Evolutionary conservation across 2,797 vertebrate species (phyloP).

Genomic region (Rhadinocentrus ornatus): DNA sequence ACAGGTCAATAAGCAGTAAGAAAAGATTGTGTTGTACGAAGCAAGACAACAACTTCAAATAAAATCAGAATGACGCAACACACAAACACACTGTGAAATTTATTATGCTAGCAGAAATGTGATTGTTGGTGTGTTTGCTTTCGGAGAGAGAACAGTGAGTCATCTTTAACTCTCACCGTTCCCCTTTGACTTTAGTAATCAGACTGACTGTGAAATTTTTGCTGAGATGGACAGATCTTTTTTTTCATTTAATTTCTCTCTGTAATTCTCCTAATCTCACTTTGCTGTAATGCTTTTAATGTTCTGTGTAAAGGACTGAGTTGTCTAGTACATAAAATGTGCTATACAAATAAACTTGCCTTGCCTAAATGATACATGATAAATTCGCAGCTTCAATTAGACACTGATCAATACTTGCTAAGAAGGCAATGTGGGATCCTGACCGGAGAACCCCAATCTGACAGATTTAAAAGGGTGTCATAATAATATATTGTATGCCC

Average conservation of each 20-base stretch:
- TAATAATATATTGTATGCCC: background rate
- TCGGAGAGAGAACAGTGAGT: background rate
- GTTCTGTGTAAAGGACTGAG: background rate
- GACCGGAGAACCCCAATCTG: too few species aligned
- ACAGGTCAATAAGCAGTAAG: background rate
- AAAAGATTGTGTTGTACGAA: background rate
- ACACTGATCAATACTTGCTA: background rate
- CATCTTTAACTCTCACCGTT: background rate
- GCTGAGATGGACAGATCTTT: too few species aligned
- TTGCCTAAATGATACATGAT: background rate
- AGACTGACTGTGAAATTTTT: too few species aligned
- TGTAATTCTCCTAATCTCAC: too few species aligned
- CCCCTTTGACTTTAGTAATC: too few species aligned
- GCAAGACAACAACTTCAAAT: background rate
- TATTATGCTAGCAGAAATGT: background rate
- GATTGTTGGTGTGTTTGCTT: background rate
- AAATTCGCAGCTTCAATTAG: background rate
- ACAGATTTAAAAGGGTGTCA: background rate
- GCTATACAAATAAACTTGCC: too few species aligned
- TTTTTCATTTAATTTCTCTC: too few species aligned
- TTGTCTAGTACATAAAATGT: too few species aligned
- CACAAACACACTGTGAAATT: background rate
- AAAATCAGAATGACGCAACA: background rate
- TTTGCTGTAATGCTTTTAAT: background rate
- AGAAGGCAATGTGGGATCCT: too few species aligned